Evolutionary conservation across 2,113 vertebrate genomes (phyloP).

Genomic region (Indri indri): DNA sequence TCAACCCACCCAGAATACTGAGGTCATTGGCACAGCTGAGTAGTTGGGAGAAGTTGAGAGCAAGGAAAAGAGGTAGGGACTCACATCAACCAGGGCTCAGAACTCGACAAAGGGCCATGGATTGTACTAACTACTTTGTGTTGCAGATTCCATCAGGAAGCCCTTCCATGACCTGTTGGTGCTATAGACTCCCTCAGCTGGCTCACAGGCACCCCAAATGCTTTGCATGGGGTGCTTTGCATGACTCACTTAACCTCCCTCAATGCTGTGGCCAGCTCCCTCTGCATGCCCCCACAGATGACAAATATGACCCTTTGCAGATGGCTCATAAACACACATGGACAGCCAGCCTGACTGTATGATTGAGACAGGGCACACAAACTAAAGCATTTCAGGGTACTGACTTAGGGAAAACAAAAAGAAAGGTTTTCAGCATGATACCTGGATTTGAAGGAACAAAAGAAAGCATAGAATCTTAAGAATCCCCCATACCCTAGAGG

Average conservation of each 20-base stretch:
- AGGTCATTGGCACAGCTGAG: neutral
- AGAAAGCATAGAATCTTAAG: neutral
- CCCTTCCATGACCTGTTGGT: neutral
- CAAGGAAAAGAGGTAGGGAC: neutral
- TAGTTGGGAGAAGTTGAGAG: neutral
- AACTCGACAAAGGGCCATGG: neutral
- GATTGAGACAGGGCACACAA: neutral
- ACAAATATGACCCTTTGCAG: neutral
- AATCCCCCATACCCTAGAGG: neutral
- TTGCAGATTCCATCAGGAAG: neutral
- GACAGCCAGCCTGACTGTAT: neutral
- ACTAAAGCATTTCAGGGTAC: neutral
- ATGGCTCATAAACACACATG: neutral
- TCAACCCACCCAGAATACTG: neutral
- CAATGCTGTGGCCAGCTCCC: too few relatives aligned
- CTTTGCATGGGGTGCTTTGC: too few relatives aligned
- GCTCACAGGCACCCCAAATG: neutral
- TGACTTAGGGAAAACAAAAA: neutral
- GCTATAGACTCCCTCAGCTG: neutral
- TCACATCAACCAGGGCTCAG: neutral
- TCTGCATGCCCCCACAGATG: too few relatives aligned
- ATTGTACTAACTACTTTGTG: neutral
- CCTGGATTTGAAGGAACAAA: neutral
- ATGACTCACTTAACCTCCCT: too few relatives aligned
- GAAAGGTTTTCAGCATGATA: neutral